Percentiles rank a stretch among this genome's conserved stretches.
Conservation (phyloP, 1,140 invertebrate species). For the Drosophila watanabei region DNA sequence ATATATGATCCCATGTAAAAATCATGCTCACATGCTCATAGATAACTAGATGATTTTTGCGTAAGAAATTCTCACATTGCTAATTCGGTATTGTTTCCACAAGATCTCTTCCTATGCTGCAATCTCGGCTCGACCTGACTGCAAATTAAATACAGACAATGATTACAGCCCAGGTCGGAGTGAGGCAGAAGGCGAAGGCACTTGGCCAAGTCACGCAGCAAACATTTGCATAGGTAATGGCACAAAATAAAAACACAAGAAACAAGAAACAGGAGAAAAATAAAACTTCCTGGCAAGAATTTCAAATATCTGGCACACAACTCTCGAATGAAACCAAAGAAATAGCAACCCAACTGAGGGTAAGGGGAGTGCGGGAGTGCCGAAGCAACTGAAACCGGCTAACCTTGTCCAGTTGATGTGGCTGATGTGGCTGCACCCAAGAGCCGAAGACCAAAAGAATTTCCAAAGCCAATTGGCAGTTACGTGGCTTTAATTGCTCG, state of each 20-base stretch:
- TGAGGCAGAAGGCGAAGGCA: conserved; percentile 22
- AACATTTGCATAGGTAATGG: conserved; percentile 67
- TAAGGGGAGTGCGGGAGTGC: not conserved
- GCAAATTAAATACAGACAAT: conserved; percentile 69
- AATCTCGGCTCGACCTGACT: conserved; percentile 33
- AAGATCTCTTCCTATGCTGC: conserved; percentile 62
- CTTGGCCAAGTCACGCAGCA: conserved; percentile 70
- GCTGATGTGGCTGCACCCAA: conserved; percentile 72
- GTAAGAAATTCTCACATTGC: conserved; percentile 82
- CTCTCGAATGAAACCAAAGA: conserved; percentile 70
- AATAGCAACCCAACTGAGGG: conserved; percentile 7
- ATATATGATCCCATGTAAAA: conserved; percentile 2
- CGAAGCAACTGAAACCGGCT: conserved; percentile 57
- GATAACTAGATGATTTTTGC: conserved; percentile 49
- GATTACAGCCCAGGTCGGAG: conserved; percentile 42
- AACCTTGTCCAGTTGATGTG: conserved; percentile 73
- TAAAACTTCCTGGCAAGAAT: conserved; percentile 75
- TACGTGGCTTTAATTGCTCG: conserved; percentile 72
- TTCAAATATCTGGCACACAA: conserved; percentile 80
- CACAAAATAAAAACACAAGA: conserved; percentile 29
- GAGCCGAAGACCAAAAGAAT: conserved; percentile 68
- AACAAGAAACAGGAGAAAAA: conserved; percentile 14
- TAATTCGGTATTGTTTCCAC: conserved; percentile 71
- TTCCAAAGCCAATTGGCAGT: conserved; percentile 70
- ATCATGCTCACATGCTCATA: conserved; percentile 14